A percentile compares a stretch with the other conserved stretches of the same genome.
Evolutionary conservation across 2,113 vertebrate genomes (phyloP).

Genomic region (Myrmophylax atrothorax): DNA sequence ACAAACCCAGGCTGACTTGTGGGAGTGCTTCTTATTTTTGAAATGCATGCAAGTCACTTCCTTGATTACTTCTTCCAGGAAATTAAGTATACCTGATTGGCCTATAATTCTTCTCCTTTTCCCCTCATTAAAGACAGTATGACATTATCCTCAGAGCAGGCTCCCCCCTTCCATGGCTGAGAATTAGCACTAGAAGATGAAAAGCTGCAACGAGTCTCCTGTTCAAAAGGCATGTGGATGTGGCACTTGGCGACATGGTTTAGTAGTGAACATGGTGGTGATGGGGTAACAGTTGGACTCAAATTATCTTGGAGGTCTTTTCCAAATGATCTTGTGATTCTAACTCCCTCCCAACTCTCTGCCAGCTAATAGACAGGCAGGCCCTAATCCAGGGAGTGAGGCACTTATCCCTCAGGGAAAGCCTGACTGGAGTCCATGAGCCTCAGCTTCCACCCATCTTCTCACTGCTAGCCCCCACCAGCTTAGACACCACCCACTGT

Average conservation of each 20-base stretch:
- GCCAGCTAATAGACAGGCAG: background rate
- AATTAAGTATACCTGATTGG: background rate
- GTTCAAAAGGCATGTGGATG: background rate
- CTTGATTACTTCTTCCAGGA: slow-evolving; percentile 9
- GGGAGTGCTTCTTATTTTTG: background rate
- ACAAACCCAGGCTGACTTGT: background rate
- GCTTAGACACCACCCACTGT: fast-evolving
- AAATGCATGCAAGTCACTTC: background rate
- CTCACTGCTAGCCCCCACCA: background rate
- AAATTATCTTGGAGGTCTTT: background rate
- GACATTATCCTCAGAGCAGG: background rate
- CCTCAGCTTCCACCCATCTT: background rate
- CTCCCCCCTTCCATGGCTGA: background rate
- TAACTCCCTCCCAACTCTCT: background rate
- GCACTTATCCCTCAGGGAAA: background rate
- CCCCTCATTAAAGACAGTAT: background rate
- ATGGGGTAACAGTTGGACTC: background rate
- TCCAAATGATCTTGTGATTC: background rate
- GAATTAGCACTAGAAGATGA: background rate
- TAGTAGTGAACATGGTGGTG: background rate
- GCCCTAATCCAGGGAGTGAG: fast-evolving
- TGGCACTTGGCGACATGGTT: background rate
- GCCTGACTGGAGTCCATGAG: fast-evolving
- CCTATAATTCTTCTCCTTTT: background rate
- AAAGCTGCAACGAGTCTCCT: background rate